Conservation (phyloP, 2,113 vertebrate genomes). For the Montifringilla adamsi region DNA sequence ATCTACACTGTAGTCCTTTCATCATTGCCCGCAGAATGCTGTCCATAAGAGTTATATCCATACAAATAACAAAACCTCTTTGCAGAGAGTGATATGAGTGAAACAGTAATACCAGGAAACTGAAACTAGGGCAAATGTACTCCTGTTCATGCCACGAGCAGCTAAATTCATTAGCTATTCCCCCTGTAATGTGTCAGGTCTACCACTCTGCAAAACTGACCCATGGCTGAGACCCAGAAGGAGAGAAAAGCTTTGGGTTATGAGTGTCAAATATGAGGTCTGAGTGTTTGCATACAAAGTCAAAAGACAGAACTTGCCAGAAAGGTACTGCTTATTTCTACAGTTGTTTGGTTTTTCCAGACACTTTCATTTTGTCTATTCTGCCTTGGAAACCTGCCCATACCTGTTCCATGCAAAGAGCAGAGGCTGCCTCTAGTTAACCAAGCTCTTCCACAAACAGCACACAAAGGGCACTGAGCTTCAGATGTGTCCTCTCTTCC, state of each 20-base stretch:
- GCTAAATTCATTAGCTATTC: background rate
- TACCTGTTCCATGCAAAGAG: background rate
- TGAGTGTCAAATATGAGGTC: background rate
- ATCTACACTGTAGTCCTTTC: background rate
- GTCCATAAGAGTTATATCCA: background rate
- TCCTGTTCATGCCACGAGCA: background rate
- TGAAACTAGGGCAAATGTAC: background rate
- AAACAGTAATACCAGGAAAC: background rate
- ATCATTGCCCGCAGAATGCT: background rate
- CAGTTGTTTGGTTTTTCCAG: background rate
- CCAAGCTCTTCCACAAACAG: background rate
- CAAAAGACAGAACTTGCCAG: background rate
- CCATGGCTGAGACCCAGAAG: background rate
- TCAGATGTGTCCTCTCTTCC: background rate
- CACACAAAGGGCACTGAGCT: background rate
- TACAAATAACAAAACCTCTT: background rate
- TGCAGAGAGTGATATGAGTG: background rate
- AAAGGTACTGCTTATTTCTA: background rate
- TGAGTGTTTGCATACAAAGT: background rate
- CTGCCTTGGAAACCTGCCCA: background rate
- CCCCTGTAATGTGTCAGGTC: background rate
- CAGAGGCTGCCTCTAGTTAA: background rate
- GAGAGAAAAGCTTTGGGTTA: background rate
- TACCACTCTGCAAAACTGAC: background rate
- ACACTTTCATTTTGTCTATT: background rate